A percentile compares a stretch with the other conserved stretches of the same genome.
phyloP scores from a whole-genome alignment of 2,113 vertebrate genomes.

The Pteropus alecto region DNA sequence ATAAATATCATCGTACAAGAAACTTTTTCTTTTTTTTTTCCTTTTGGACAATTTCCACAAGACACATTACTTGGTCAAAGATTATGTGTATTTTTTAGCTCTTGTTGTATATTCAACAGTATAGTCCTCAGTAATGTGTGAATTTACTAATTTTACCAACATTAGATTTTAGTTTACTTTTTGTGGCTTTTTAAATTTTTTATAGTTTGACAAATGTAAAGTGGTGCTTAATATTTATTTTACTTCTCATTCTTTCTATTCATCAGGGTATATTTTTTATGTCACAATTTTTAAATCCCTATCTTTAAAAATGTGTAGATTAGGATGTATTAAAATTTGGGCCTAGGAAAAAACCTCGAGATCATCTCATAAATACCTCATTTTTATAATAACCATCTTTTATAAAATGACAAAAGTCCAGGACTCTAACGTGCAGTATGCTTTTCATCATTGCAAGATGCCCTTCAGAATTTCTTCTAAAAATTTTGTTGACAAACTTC shows the following conservation, averaged over 20 bases:
- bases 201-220: background rate
- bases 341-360: background rate
- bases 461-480: background rate
- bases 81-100: background rate
- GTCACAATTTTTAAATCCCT: background rate
- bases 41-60: conserved; percentile 29
- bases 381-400: background rate
- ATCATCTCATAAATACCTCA: background rate
- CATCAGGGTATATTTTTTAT: background rate
- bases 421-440: background rate
- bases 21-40: conserved; percentile 10
- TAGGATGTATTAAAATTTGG: background rate
- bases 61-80: background rate
- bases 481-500: background rate
- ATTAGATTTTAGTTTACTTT: conserved; percentile 6
- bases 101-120: background rate
- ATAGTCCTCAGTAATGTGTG: background rate
- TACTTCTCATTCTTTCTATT: background rate
- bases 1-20: conserved; percentile 22
- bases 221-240: background rate
- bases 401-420: background rate
- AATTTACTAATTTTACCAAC: background rate
- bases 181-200: background rate
- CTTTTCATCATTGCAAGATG: background rate
- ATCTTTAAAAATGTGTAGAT: background rate